These are phyloP conservation scores for Cheilosia pagana DNA, from an alignment of 2,888 invertebrate genomes.

Conservation along the genomic window DNA sequence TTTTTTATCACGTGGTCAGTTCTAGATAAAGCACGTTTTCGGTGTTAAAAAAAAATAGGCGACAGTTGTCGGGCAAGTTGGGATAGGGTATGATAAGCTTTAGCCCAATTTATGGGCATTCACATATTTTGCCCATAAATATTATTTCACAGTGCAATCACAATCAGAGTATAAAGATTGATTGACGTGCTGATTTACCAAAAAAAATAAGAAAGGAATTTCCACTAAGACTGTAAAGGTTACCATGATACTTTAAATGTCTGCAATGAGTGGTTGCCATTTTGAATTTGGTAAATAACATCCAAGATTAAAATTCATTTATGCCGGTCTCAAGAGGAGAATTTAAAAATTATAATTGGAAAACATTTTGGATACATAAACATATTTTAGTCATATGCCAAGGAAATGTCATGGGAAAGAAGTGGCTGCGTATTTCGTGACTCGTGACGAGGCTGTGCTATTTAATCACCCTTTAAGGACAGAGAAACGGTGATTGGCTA, in stretches of 20 bases:
- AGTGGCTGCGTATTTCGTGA: no score
- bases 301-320: no score
- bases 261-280: not conserved
- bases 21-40: slow-evolving; percentile 24
- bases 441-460: no score
- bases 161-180: not conserved
- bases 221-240: not conserved
- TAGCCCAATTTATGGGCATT: not conserved
- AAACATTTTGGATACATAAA: no score
- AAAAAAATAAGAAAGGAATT: not conserved
- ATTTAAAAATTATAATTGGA: no score
- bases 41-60: not conserved
- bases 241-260: not conserved
- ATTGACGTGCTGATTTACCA: not conserved
- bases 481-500: no score
- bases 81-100: not conserved
- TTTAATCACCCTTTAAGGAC: no score
- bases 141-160: not conserved
- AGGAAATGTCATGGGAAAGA: no score
- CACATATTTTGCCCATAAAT: not conserved
- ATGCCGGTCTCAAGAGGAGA: no score
- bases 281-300: not conserved
- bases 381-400: no score
- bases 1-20: slow-evolving; percentile 15
- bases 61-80: not conserved